A percentile compares a stretch with the other conserved stretches of the same genome.
Evolutionary conservation across 2,797 vertebrate species (phyloP).

Genomic region (Tokudaia tokunoshimensis): DNA sequence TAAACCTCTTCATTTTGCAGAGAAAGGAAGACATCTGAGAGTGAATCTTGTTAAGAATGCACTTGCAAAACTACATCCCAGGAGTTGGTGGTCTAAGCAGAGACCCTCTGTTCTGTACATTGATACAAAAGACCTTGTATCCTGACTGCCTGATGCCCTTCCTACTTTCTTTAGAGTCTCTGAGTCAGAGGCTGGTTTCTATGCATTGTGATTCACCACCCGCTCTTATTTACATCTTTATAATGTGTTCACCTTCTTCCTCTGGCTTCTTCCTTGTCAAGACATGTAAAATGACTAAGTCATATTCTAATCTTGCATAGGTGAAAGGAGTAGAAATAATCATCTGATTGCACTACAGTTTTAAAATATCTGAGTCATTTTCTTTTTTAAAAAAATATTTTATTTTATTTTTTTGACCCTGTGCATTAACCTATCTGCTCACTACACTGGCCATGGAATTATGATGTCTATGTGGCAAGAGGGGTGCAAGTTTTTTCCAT

Average conservation of each 20-base stretch:
- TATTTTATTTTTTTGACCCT: not conserved
- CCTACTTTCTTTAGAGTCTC: not conserved
- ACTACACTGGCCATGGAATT: not conserved
- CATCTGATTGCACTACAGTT: not conserved
- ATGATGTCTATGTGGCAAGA: not conserved
- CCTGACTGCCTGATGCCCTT: not conserved
- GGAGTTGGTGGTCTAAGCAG: not conserved
- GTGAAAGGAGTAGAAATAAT: not conserved
- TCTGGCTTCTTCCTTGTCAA: conserved; percentile 40
- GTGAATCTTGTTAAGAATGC: not conserved
- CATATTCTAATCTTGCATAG: not conserved
- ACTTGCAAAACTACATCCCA: not conserved
- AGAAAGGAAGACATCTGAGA: not conserved
- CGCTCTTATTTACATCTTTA: conserved; percentile 24
- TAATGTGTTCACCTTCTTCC: not conserved
- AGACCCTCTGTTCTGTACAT: not conserved
- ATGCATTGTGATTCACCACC: not conserved
- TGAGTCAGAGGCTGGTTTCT: conserved; percentile 7
- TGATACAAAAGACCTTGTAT: not conserved
- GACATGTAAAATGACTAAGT: conserved; percentile 20
- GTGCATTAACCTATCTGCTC: not conserved
- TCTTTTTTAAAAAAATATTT: not conserved
- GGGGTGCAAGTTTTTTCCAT: not conserved
- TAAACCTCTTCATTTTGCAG: not conserved
- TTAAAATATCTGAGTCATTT: conserved; percentile 15